Base-by-base conservation (phyloP, 2,797 vertebrate genomes). In the Tiaroga cobitis region DNA sequence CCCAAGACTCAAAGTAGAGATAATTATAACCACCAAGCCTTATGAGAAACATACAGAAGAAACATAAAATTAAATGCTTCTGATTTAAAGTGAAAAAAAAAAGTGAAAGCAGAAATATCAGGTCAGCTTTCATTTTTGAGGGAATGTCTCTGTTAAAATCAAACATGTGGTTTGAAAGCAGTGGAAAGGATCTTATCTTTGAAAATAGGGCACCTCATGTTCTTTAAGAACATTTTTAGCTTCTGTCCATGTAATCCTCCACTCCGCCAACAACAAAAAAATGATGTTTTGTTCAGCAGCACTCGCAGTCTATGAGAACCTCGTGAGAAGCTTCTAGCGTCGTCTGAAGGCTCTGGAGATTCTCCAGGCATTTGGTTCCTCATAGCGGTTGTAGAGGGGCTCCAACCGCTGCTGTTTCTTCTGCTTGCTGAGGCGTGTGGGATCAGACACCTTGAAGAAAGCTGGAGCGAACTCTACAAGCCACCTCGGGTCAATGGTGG, bases 361-460 rank as follows among this genome's bases (percentile, higher is more conserved):
- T 84, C 98, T 95, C 98, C 98, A 99, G 1, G 98, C 98, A 0
- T 99, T 99, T 88, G 98, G 98, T 82, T 99, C 98, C 87, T 99
- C 98, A 0, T 99, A 99, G 61, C 98, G 97, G 87, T 99, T 99
- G 94, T 99, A 99, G 2, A 99, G 92, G 0, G 98, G 98, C 79
- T 99, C 98, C 11, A 99, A 95, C 0, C 98, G 93, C 90, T 99
- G 98, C 91, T 99, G 97, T 88, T 99, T 99, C 93, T 99, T 99
- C 95, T 99, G 98, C 90, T 99, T 99, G 97, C 98, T 99, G 91
- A 99, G 96, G 80, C 98, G 98, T 2, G 98, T 99, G 0, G 98
- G 98, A 85, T 99, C 98, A 0, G 98, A 99, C 82, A 99, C 98
- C 91, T 99, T 99, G 94, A 99, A 99, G 95, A 99, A 99, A 80